Conservation (phyloP, 1,140 invertebrate genomes). For the Centruroides sculpturatus region DNA sequence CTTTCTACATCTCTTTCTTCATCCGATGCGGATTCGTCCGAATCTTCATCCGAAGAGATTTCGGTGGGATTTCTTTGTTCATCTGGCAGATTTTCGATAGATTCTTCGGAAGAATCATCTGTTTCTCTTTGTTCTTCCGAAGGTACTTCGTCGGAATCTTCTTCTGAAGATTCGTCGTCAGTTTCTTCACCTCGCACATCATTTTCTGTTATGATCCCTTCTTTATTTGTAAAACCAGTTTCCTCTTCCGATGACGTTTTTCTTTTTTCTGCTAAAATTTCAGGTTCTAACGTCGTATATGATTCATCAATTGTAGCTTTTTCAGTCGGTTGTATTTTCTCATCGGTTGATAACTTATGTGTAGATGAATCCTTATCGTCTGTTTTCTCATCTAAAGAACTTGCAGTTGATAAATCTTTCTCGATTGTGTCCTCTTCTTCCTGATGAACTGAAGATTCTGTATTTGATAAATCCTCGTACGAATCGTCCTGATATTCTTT, state of each 20-base stretch:
- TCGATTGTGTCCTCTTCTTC: not conserved
- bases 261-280: not conserved
- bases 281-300: not conserved
- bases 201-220: not conserved
- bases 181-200: no score
- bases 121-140: not conserved
- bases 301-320: no score
- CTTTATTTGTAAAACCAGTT: not conserved
- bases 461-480: not conserved
- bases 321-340: no score
- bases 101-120: not conserved
- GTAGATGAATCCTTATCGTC: no score
- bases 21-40: no score
- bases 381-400: no score
- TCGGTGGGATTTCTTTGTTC: not conserved
- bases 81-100: not conserved
- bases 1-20: no score
- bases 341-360: no score
- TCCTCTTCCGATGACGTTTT: not conserved
- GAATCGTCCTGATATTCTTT: not conserved
- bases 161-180: not conserved
- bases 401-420: not conserved
- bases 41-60: not conserved
- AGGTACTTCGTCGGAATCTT: not conserved
- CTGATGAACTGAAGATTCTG: no score